phyloP scores from a whole-genome alignment of 2,113 vertebrate genomes.

The Carassius carassius region DNA sequence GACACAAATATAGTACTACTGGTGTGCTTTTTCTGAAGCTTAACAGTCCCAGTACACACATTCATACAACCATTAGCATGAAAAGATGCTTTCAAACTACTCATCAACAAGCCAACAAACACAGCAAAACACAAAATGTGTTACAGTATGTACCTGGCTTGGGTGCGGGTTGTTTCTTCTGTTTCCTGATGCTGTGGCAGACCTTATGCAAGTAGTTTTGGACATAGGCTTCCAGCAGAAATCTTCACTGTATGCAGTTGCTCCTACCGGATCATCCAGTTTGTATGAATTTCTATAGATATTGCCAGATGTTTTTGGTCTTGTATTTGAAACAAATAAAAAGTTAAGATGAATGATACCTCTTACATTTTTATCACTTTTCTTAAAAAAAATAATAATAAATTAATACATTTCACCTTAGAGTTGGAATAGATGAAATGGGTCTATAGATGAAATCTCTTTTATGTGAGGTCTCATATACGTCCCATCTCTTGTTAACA shows the following conservation, averaged over 20 bases:
- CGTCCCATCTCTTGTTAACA: constrained; percentile 69
- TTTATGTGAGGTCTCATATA: constrained; percentile 75
- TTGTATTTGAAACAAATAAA: constrained; percentile 52
- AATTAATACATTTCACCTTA: constrained; percentile 65
- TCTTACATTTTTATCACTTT: neutral
- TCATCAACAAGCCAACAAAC: neutral
- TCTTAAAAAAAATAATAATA: neutral
- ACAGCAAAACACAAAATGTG: neutral
- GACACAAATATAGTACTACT: neutral
- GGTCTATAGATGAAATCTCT: constrained; percentile 70
- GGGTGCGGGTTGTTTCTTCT: constrained; percentile 70
- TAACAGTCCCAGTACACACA: neutral
- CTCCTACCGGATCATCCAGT: constrained; percentile 66
- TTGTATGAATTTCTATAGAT: constrained; percentile 69
- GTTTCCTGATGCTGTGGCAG: constrained; percentile 60
- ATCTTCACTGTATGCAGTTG: constrained; percentile 74
- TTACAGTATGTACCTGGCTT: constrained; percentile 66
- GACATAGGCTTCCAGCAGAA: constrained; percentile 74
- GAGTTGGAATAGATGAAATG: constrained; percentile 49
- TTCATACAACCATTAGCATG: neutral
- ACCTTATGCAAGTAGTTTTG: constrained; percentile 67
- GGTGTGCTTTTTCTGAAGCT: neutral
- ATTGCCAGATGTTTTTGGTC: constrained; percentile 62
- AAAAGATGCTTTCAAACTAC: neutral
- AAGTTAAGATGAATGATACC: neutral